phyloP scores from a whole-genome alignment of 2,113 vertebrate species.

The Phalacrocorax carbo region DNA sequence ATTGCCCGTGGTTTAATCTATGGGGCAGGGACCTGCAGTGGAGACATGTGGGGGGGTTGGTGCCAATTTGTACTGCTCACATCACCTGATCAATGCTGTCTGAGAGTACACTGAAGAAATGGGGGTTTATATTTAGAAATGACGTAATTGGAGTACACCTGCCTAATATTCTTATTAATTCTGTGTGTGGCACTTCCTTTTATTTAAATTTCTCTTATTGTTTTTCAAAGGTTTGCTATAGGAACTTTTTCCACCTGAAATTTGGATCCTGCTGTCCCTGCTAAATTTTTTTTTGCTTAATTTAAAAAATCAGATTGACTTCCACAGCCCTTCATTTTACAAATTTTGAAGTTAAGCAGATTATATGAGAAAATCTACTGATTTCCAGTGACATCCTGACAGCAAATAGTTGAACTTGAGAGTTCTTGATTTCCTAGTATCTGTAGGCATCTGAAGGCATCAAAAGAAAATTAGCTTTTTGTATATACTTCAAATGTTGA shows the following conservation, averaged over 20 bases:
- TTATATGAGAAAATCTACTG: not conserved
- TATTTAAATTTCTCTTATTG: not conserved
- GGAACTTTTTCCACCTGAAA: not conserved
- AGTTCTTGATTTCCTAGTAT: not conserved
- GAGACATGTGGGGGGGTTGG: not conserved
- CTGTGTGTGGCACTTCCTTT: not conserved
- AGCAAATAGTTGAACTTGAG: not conserved
- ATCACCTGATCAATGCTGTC: accelerated
- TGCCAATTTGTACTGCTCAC: not conserved
- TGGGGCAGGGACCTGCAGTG: not conserved
- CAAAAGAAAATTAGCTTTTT: not conserved
- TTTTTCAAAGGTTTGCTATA: not conserved
- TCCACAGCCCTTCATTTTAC: not conserved
- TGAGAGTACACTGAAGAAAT: not conserved
- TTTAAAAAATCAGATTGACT: not conserved
- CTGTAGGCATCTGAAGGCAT: not conserved
- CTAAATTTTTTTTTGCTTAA: not conserved
- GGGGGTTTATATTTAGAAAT: not conserved
- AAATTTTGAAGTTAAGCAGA: not conserved
- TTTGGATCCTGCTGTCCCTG: not conserved
- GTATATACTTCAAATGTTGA: too few relatives aligned
- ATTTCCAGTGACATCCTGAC: not conserved
- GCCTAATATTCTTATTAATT: not conserved
- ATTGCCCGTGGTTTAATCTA: not conserved
- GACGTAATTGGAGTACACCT: not conserved